Base-by-base conservation (phyloP, 1,140 invertebrate species). In the Caenorhabditis remanei region DNA sequence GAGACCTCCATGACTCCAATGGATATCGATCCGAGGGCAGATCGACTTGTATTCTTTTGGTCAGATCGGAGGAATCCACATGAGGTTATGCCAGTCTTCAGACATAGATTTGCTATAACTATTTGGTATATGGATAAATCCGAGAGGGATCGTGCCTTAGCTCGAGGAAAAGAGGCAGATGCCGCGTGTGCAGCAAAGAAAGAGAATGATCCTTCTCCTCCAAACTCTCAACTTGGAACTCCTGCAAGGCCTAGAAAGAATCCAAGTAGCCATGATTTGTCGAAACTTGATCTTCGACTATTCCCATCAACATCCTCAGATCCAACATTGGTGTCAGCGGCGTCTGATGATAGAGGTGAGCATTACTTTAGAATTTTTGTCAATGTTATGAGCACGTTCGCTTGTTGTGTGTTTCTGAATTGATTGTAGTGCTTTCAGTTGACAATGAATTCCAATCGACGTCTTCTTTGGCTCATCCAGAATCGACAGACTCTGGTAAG, bases 31-130 rank as follows among this genome's bases (percentile, higher is more conserved):
- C 97, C 97, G 0, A 93, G 96, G 58, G 98, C 98, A 93, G 97
- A 99, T 93, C 94, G 97, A 67, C 95, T 98, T 91, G 93, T 98
- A 85, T 98, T 98, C 93, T 99, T 99, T 93, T 99, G 97, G 97
- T 99, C 97, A 3, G 97, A 99, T 92, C 94, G 96, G 88, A 94
- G 97, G 89, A 98, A 98, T 94, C 97, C 97, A 0, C 97, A 99
- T 93, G 97, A 99, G 94, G 97, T 99, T 0, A 96, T 97, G 93
- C 97, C 97, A 4, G 95, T 97, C 1, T 96, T 94, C 92, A 61
- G 43, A 87, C 67, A 88, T 71, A 92, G 90, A 79, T 91, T 91
- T 55, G 91, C 91, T 4, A 91, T 91, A 40, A 91, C 91, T 4
- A 90, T 91, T 32, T 91, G 91, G 91, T 91, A 91, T 83, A 92